Base-by-base conservation (phyloP, 2,888 invertebrate species). In the Drosophila greeni region DNA sequence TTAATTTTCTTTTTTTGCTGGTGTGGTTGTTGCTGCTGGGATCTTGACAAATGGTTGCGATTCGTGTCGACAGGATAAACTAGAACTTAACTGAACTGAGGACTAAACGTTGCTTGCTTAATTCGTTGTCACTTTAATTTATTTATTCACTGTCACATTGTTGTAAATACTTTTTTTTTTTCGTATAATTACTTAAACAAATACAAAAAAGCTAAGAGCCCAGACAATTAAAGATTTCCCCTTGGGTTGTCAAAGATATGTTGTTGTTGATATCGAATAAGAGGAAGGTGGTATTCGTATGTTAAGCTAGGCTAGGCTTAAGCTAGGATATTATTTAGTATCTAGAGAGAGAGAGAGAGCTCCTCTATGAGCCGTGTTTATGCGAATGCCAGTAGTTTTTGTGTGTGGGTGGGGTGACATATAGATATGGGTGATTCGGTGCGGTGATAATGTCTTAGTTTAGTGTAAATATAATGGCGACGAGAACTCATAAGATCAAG, bases 251-350 rank as follows among this genome's bases (percentile, higher is more conserved):
- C 65, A 74, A 74, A 76, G 52, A 69, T 57, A 75, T 73, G 64
- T 74, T 55, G 64, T 74, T 55, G 29, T 51, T 73, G 23, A 23
- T 23, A 23, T 40, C 23, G 40, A 40, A 40, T 49, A 60, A n/a
- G 23, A 24, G 23, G 67, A 43, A 47, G 14, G 47, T 64, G 60
- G 53, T 79, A 70, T 78, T 47, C 59, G 65, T 71, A 62, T 78
- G 73, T 45, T 66, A 58, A 59, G 71, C 72, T 82, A 72, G 58
- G 60, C 81, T 78, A 72, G 23, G 72, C 74, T 79, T 82, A 79
- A 62, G 57, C 67, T 81, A 71, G 40, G 36, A 62, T 62, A 62
- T 62, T 49, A 66, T 43, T 58, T 39, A 49, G 47, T 65, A 65
- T 71, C 48, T 67, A 57, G 16, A 29, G 18, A 26, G 24, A 42